Conservation (phyloP, 2,113 vertebrate genomes). For the Puffinus mauretanicus region DNA sequence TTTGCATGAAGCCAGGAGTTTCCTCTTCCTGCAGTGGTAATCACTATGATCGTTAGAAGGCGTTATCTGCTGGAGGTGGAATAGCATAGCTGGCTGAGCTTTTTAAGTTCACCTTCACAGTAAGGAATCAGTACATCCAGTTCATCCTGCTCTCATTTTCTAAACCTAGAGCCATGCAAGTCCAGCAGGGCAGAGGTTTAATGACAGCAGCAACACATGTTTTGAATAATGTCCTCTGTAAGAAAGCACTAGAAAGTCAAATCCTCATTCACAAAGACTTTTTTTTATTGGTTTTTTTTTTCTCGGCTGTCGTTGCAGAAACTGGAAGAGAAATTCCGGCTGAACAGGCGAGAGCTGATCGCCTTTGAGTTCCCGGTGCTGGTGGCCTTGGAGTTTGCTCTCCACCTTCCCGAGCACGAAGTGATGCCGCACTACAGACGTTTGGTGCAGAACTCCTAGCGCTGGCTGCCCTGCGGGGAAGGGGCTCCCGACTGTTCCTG, state of each 20-base stretch:
- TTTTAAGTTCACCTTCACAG: background rate
- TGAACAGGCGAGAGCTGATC: slow-evolving; percentile 95
- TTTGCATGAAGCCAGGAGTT: background rate
- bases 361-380: slow-evolving; percentile 97
- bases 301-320: slow-evolving; percentile 74
- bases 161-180: background rate
- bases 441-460: slow-evolving; percentile 93
- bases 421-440: slow-evolving; percentile 99
- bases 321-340: slow-evolving; percentile 96
- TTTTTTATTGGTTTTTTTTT: background rate
- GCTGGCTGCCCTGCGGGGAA: slow-evolving; percentile 72
- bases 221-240: background rate
- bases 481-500: slow-evolving; percentile 25
- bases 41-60: background rate
- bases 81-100: background rate
- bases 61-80: background rate
- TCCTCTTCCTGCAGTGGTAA: background rate
- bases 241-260: background rate
- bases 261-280: background rate
- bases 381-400: slow-evolving; percentile 96
- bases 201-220: rapidly evolving
- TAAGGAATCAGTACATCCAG: background rate
- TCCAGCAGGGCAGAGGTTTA: background rate
- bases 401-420: slow-evolving; percentile 94
- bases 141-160: background rate